Conservation (phyloP, 2,113 vertebrate species). For the Cyprinus carpio region DNA sequence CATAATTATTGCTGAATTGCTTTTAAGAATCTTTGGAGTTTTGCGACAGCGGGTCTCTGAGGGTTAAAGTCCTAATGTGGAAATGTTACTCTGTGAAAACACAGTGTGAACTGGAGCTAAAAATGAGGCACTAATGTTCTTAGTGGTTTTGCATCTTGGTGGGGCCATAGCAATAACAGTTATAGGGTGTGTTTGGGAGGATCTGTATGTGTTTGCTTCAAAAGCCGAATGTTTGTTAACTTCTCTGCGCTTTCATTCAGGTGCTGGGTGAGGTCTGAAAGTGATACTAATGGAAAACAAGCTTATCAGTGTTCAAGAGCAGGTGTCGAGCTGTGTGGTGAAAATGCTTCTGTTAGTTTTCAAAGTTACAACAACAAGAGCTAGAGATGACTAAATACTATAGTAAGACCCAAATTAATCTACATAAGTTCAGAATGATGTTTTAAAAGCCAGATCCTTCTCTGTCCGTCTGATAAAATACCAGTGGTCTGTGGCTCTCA, state of each 20-base stretch:
- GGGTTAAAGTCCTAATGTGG: constrained; percentile 9
- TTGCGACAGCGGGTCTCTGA: neutral
- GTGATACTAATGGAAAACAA: constrained; percentile 13
- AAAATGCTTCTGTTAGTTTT: constrained; percentile 7
- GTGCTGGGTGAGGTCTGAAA: constrained; percentile 25
- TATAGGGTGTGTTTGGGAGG: constrained; percentile 26
- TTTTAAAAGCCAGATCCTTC: neutral
- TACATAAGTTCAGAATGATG: neutral
- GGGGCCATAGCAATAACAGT: constrained; percentile 17
- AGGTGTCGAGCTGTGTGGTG: constrained; percentile 10
- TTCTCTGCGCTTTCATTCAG: constrained; percentile 11
- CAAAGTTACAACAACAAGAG: neutral
- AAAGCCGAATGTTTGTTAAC: neutral
- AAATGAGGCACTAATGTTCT: constrained; percentile 32
- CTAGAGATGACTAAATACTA: neutral
- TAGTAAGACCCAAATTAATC: neutral
- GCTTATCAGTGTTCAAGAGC: constrained; percentile 14
- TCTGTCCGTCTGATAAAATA: constrained; percentile 10
- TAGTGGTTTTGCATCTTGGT: constrained; percentile 22
- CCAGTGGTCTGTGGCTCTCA: constrained; percentile 27
- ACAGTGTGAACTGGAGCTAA: constrained; percentile 9
- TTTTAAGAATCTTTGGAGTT: neutral
- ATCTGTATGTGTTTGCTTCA: constrained; percentile 23
- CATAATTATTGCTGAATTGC: neutral
- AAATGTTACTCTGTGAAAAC: constrained; percentile 15